Base-by-base conservation (phyloP, 2,888 invertebrate species). In the Drosophila maculinotata region DNA sequence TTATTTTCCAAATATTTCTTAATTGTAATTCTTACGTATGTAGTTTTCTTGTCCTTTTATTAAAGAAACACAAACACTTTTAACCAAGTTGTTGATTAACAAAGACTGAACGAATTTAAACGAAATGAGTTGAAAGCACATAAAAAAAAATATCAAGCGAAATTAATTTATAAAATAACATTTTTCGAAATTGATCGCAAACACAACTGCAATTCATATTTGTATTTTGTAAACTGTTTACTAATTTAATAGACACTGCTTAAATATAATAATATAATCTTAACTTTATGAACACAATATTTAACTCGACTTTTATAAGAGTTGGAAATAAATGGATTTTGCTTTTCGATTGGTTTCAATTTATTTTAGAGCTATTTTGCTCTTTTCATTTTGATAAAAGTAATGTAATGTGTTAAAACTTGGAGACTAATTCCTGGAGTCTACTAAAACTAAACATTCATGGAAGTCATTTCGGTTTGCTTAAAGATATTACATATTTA, bases 101-200 rank as follows among this genome's bases (percentile, higher is more conserved):
- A 70, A 84, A 85, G 86, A 86, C 87, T 84, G 84, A 87, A 79
- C 69, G 71, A 84, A 80, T 74, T 76, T 65, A 65, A 83, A 71
- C 28, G 59, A 69, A 58, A 52, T 58, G 45, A 64, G 33, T 56
- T 63, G 28, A 64, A 69, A 48, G 45, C 48, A 59, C 33, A 48
- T 12, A 8, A 30, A 44, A 42, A 17, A 28, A 31, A 51, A 53
- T 26, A 8, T 1, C 20, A 20, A 20, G 17, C 38, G 15, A 57
- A 51, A 69, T 35, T 23, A 48, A 44, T 20, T 49, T 45, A n/a
- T 25, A 36, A 26, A 35, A 33, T 45, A 56, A 52, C 39, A 39
- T 36, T 69, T 51, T 52, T 45, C 28, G 17, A 62, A 60, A 69
- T 60, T 52, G 64, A 69, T 69, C 59, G 52, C 51, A 72, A 52